phyloP scores from a whole-genome alignment of 1,140 invertebrate species.

The Maconellicoccus hirsutus region DNA sequence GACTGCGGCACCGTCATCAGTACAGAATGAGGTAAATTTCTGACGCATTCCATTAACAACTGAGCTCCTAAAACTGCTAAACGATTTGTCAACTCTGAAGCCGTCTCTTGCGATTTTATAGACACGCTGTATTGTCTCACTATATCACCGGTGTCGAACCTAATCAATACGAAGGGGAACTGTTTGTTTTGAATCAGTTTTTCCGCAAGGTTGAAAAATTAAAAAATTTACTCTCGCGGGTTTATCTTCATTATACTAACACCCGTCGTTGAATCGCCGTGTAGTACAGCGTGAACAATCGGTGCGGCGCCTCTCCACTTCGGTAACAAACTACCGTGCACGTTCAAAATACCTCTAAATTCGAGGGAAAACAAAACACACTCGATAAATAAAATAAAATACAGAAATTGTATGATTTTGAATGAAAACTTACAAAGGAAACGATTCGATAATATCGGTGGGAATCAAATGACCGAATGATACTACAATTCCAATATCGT shows the following conservation, averaged over 20 bases:
- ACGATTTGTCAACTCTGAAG: conserved; percentile 50
- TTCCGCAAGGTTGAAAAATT: too few species aligned
- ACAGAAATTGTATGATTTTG: too few species aligned
- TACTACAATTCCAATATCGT: conserved; percentile 54
- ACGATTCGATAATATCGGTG: conserved; percentile 44
- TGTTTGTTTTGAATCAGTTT: too few species aligned
- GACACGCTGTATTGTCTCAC: conserved; percentile 49
- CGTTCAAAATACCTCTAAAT: conserved; percentile 77
- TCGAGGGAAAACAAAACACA: too few species aligned
- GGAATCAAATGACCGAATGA: conserved; percentile 63
- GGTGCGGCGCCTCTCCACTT: conserved; percentile 86
- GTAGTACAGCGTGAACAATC: conserved; percentile 66
- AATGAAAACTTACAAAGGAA: conserved; percentile 43
- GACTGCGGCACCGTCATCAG: conserved; percentile 46
- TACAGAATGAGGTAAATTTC: conserved; percentile 46
- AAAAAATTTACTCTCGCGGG: conserved; percentile 62
- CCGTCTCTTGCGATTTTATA: conserved; percentile 48
- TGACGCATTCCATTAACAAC: conserved; percentile 50
- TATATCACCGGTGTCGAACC: conserved; percentile 80
- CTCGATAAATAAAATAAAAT: too few species aligned
- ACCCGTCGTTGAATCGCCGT: conserved; percentile 71
- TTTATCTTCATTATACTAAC: conserved; percentile 80
- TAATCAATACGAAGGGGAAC: too few species aligned
- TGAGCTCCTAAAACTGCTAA: conserved; percentile 57
- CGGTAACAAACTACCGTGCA: conserved; percentile 84